Conservation (phyloP, 2,797 vertebrate species). For the Acrossocheilus fasciatus region DNA sequence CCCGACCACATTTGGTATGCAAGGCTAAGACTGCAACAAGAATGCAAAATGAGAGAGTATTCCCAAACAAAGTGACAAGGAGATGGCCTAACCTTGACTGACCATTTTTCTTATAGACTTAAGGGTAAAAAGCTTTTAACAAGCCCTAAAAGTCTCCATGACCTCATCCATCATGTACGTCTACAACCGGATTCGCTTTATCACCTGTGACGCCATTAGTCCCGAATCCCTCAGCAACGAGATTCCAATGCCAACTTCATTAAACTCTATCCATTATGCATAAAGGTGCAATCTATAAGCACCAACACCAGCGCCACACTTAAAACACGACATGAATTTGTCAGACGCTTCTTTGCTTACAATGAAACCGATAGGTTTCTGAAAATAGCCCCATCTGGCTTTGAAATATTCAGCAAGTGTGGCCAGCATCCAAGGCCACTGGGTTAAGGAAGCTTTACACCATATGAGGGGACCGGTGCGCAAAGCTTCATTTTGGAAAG, state of each 20-base stretch:
- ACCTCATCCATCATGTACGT: conserved; percentile 28
- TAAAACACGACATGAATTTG: conserved; percentile 63
- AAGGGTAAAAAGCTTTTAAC: conserved; percentile 36
- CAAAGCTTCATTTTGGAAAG: conserved; percentile 13
- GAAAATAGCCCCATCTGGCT: conserved; percentile 73
- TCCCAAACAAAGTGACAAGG: conserved; percentile 27
- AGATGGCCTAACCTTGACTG: conserved; percentile 9
- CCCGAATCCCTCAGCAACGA: conserved; percentile 50
- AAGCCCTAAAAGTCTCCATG: neutral
- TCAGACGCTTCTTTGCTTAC: conserved; percentile 65
- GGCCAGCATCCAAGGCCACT: conserved; percentile 48
- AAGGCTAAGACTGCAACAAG: conserved; percentile 10
- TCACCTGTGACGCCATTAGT: conserved; percentile 22
- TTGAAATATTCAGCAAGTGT: conserved; percentile 76
- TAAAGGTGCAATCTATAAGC: conserved; percentile 66
- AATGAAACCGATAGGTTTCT: conserved; percentile 73
- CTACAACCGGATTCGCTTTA: conserved; percentile 33
- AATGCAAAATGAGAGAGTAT: conserved; percentile 31
- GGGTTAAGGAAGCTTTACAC: conserved; percentile 15
- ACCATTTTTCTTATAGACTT: neutral
- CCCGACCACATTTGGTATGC: conserved; percentile 7
- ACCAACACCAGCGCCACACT: conserved; percentile 58
- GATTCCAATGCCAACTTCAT: conserved; percentile 63
- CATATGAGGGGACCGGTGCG: conserved; percentile 11
- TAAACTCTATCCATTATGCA: conserved; percentile 72